phyloP scores from a whole-genome alignment of 2,797 vertebrate species.

The Squalus acanthias region DNA sequence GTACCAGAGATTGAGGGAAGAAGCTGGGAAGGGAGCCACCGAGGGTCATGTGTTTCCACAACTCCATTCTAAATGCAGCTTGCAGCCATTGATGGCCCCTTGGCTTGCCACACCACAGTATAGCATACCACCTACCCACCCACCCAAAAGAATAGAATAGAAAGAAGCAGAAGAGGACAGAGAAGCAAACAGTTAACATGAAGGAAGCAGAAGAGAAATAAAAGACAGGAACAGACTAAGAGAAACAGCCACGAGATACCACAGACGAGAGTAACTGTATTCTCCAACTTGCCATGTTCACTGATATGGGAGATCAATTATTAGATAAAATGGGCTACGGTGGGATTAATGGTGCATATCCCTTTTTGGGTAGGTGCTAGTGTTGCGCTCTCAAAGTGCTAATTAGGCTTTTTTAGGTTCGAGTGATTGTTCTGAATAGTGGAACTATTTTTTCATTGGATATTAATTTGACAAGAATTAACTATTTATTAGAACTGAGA shows the following conservation, averaged over 20 bases:
- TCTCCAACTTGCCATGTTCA: background rate
- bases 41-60: background rate
- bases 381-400: background rate
- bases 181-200: background rate
- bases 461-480: background rate
- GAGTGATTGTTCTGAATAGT: background rate
- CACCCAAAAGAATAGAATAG: background rate
- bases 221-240: background rate
- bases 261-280: background rate
- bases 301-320: background rate
- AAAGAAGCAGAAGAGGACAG: background rate
- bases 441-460: background rate
- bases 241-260: background rate
- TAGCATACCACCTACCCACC: background rate
- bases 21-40: background rate
- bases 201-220: background rate
- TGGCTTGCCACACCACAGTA: background rate
- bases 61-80: no score
- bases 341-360: background rate
- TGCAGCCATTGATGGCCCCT: background rate
- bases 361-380: background rate
- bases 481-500: background rate
- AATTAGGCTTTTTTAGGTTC: background rate
- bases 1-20: background rate
- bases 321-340: background rate